Percentiles rank a stretch among this genome's conserved stretches.
These are phyloP conservation scores for Porites evermanni DNA, from an alignment of 92 coral and sea anemone species.

Conservation along the genomic window DNA sequence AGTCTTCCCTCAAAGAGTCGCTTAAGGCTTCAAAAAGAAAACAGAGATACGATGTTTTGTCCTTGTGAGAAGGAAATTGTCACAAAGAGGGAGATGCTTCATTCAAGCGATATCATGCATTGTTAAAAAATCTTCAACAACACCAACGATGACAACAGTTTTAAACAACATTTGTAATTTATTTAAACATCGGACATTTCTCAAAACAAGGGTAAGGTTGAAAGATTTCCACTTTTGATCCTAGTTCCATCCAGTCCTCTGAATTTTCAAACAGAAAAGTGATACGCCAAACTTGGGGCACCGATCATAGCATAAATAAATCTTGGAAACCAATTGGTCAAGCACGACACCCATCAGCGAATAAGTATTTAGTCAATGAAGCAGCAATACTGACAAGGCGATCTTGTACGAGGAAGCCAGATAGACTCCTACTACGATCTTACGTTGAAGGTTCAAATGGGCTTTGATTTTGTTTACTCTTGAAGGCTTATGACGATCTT, in stretches of 20 bases:
- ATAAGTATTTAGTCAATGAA: conserved; percentile 14
- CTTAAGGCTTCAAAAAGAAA: no score
- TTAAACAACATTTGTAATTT: background rate
- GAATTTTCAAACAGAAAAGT: conserved; percentile 20
- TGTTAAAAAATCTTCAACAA: background rate
- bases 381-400: conserved; percentile 21
- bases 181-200: conserved; percentile 8
- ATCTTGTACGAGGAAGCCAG: conserved; percentile 21
- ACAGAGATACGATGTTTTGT: no score
- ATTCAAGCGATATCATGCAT: no score
- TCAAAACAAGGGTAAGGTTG: background rate
- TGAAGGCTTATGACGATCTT: conserved; percentile 36
- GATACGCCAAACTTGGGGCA: conserved; percentile 31
- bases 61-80: no score
- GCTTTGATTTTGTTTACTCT: conserved; percentile 35
- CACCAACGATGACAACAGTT: background rate
- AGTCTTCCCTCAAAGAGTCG: no score
- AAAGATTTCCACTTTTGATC: background rate
- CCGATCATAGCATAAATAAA: conserved; percentile 4
- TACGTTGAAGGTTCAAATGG: conserved; percentile 37
- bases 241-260: conserved; percentile 7
- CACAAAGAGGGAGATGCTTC: no score
- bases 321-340: conserved; percentile 44
- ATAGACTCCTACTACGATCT: conserved; percentile 18
- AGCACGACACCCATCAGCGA: background rate